Evolutionary conservation across 1,140 invertebrate species (phyloP).

Genomic region (Oscheius sp.): DNA sequence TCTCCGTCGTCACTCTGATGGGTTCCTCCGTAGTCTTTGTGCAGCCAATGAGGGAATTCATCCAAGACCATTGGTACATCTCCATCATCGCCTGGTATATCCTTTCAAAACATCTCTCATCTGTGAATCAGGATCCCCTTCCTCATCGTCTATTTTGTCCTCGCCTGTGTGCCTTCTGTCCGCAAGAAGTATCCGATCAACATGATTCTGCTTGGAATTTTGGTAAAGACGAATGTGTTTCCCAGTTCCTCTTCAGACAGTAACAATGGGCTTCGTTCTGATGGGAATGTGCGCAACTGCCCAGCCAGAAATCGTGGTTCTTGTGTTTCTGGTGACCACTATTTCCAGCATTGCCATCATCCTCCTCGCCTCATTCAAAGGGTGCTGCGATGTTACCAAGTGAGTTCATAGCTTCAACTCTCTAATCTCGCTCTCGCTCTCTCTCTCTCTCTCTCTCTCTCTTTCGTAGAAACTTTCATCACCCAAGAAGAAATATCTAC

Average conservation of each 20-base stretch:
- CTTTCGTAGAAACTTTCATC: too few species aligned
- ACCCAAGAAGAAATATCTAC: too few species aligned
- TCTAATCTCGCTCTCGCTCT: too few species aligned
- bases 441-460: too few species aligned
- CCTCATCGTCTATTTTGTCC: conserved; percentile 1
- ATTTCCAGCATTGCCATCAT: not conserved
- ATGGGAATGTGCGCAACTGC: not conserved
- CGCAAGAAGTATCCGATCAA: not conserved
- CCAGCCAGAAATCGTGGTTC: not conserved
- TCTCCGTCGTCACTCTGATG: not conserved
- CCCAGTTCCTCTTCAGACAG: not conserved
- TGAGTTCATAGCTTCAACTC: not conserved
- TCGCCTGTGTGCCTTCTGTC: not conserved
- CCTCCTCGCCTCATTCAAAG: not conserved
- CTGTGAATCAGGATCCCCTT: too few species aligned
- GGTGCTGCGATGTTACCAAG: not conserved
- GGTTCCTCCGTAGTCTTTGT: not conserved
- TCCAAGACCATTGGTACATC: not conserved
- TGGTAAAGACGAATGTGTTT: not conserved
- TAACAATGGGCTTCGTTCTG: not conserved
- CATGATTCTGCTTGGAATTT: not conserved
- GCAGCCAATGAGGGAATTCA: not conserved
- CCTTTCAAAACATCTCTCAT: too few species aligned
- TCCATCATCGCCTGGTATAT: not conserved
- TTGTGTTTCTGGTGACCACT: not conserved